phyloP scores from a whole-genome alignment of 2,888 invertebrate species.

The Stictocephala bisonia region DNA sequence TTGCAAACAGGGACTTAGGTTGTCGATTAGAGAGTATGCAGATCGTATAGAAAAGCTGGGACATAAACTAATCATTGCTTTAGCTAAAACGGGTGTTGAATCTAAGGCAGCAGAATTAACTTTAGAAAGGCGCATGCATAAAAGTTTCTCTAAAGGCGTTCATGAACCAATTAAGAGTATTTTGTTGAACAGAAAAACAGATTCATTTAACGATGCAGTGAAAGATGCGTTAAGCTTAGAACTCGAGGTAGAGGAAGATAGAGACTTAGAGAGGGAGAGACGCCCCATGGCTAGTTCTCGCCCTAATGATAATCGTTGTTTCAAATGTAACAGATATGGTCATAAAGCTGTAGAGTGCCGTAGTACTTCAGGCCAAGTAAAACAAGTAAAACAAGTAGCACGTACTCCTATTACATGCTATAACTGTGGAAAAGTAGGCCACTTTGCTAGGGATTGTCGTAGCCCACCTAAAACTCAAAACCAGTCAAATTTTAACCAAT shows the following conservation, averaged over 20 bases:
- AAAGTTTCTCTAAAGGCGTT: not conserved
- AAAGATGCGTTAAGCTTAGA: conserved; percentile 10
- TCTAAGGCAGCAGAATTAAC: not conserved
- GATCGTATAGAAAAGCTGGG: conserved; percentile 8
- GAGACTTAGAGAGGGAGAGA: not conserved
- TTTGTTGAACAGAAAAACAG: not conserved
- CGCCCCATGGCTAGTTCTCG: not conserved
- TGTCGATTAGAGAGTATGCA: not conserved
- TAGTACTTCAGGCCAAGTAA: not conserved
- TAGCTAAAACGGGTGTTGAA: not conserved
- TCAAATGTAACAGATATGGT: not conserved
- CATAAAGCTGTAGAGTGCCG: conserved; percentile 4
- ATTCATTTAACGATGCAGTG: conserved; percentile 11
- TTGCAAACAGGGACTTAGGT: not conserved
- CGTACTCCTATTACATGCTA: not conserved
- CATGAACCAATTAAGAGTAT: not conserved
- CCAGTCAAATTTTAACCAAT: no score
- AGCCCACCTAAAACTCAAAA: not conserved
- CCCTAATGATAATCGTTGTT: not conserved
- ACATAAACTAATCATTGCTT: conserved; percentile 1
- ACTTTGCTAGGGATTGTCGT: not conserved
- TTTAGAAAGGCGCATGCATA: not conserved
- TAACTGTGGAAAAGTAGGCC: conserved; percentile 15
- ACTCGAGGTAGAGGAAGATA: not conserved
- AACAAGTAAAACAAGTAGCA: not conserved